phyloP scores from a whole-genome alignment of 2,797 vertebrate species.

The Natrix natrix region DNA sequence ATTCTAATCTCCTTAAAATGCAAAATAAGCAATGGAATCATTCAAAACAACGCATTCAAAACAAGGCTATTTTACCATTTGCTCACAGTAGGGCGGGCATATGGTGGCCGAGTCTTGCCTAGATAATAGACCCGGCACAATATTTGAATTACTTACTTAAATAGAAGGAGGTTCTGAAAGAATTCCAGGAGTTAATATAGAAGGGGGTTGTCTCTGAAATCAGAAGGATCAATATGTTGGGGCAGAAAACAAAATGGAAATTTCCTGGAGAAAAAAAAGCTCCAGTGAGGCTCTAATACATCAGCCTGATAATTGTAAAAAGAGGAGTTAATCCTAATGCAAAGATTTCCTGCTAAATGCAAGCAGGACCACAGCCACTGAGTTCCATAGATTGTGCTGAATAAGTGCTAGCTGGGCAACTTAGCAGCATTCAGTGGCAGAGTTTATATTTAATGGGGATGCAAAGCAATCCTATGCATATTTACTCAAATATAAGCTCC shows the following conservation, averaged over 20 bases:
- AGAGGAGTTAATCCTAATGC: constrained; percentile 16
- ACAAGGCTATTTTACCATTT: background rate
- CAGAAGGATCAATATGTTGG: background rate
- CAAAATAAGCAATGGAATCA: background rate
- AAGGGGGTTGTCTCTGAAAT: background rate
- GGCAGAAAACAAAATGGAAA: constrained; percentile 11
- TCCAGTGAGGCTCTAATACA: background rate
- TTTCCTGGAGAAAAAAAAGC: background rate
- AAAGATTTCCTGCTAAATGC: constrained; percentile 10
- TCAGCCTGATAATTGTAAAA: constrained; percentile 1
- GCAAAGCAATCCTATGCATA: background rate
- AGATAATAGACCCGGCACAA: background rate
- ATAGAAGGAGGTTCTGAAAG: background rate
- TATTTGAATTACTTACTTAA: background rate
- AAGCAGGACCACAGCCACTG: background rate
- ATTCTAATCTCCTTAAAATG: background rate
- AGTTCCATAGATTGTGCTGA: background rate
- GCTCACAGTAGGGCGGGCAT: background rate
- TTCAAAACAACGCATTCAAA: too few relatives aligned
- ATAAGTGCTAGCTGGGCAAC: background rate
- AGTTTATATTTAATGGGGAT: background rate
- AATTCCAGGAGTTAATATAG: background rate
- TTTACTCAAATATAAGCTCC: background rate
- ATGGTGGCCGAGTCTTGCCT: background rate
- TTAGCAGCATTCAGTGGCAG: background rate